Base-by-base conservation (phyloP, 2,797 vertebrate genomes). In the Ciconia nigra region DNA sequence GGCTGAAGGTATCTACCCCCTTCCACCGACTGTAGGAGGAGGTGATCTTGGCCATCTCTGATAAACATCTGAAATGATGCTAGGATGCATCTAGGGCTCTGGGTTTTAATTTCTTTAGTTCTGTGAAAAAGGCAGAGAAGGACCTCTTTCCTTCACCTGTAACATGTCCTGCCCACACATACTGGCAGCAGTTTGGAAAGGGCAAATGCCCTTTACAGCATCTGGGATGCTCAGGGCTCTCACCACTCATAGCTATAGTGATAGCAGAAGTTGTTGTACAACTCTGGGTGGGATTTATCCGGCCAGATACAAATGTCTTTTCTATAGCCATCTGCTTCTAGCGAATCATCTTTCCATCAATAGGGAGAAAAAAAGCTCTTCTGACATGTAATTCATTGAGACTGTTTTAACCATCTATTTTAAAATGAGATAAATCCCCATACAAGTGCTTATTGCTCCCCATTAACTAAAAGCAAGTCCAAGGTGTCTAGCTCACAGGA, bases 351-450 rank as follows among this genome's bases (percentile, higher is more conserved):
- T 88, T 67, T 52, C 37, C 52, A 39, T 22, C 58, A 72, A 7
- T 0, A 15, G 4, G 20, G 28, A 71, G 11, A 4, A 57, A 57
- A 51, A 29, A 66, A 25, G 0, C 2, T 15, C 28, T 51, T 81
- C 16, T 51, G 52, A 44, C 8, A 8, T 28, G 25, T 19, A 21
- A 76, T 33, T 42, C 55, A 12, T 15, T 19, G 47, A 66, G 52
- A 1, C 10, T n/a, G 15, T 29, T 78, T 76, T 25, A 57, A 47
- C 12, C 13, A 29, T 4, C 9, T 79, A 2, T 85, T 65, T 80
- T 66, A n/a, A 83, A 80, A 72, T 8, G 13, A 73, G 33, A 41
- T 14, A 39, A 57, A 35, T 37, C 66, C 26, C 66, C 26, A 22
- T 44, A 7, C 12, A 7, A 55, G 33, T 62, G 29, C 28, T 94